Conservation (phyloP, 2,888 invertebrate species). For the Eupithecia subumbrata region DNA sequence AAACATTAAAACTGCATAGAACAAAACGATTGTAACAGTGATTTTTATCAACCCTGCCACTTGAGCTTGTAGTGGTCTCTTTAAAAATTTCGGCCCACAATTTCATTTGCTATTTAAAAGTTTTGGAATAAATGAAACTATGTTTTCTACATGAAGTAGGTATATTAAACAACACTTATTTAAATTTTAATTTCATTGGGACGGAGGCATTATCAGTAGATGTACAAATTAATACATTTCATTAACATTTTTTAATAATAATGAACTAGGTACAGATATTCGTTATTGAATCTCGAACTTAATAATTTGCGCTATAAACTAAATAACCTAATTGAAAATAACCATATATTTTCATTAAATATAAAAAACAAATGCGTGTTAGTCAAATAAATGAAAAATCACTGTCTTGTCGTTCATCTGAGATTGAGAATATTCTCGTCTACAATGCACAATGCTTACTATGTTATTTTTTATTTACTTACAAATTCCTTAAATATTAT, state of each 20-base stretch:
- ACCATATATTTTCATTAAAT: neutral
- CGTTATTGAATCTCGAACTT: neutral
- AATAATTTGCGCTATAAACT: neutral
- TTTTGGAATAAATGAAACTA: neutral
- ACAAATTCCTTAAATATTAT: too few relatives aligned
- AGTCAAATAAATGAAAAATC: neutral
- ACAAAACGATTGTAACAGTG: too few relatives aligned
- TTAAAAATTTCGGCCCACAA: too few relatives aligned
- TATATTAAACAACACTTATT: conserved; percentile 23
- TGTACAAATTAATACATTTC: conserved; percentile 28
- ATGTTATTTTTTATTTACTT: neutral
- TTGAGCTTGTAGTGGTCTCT: too few relatives aligned
- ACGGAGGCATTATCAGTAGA: conserved; percentile 45
- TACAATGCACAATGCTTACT: neutral
- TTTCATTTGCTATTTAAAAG: neutral
- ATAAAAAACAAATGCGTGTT: neutral
- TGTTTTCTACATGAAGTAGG: neutral
- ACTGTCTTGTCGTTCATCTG: neutral
- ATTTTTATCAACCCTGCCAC: too few relatives aligned
- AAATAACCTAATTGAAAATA: neutral
- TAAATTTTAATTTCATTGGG: conserved; percentile 37
- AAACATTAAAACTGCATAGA: too few relatives aligned
- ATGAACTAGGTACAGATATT: neutral
- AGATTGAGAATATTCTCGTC: neutral
- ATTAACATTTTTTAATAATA: neutral